Conservation (phyloP, 2,113 vertebrate genomes). For the Ptychochromis oligacanthus region DNA sequence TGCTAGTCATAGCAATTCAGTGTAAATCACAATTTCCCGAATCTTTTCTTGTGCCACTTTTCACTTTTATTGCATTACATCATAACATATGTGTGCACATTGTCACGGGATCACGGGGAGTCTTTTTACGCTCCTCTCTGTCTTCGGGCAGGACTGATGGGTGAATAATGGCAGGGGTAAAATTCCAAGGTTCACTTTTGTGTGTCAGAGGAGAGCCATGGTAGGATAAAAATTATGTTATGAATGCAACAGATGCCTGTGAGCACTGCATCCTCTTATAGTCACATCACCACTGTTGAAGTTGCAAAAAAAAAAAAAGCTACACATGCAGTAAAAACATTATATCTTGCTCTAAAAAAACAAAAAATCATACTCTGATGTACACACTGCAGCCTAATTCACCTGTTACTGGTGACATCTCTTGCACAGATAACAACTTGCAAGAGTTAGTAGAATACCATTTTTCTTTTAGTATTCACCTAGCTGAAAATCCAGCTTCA, state of each 20-base stretch:
- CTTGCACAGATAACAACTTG: neutral
- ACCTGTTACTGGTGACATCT: neutral
- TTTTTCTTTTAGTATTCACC: too few species aligned
- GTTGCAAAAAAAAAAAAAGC: fast-evolving
- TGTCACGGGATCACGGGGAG: neutral
- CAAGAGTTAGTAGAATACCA: neutral
- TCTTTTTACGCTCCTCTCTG: neutral
- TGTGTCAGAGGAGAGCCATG: conserved; percentile 18
- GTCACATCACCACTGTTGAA: neutral
- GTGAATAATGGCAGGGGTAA: conserved; percentile 19
- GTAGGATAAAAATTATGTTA: neutral
- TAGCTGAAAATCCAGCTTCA: neutral
- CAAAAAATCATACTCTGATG: too few species aligned
- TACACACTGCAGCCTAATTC: too few species aligned
- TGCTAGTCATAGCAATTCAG: neutral
- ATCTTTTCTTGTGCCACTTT: neutral
- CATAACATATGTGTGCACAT: neutral
- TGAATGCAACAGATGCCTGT: neutral
- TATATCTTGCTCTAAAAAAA: too few species aligned
- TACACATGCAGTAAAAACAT: neutral
- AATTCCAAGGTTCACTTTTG: conserved; percentile 12
- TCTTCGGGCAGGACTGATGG: neutral
- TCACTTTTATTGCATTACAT: conserved; percentile 6
- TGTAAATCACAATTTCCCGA: conserved; percentile 13
- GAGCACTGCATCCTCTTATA: neutral